phyloP scores from a whole-genome alignment of 2,888 invertebrate species.

The Crematogaster levior region DNA sequence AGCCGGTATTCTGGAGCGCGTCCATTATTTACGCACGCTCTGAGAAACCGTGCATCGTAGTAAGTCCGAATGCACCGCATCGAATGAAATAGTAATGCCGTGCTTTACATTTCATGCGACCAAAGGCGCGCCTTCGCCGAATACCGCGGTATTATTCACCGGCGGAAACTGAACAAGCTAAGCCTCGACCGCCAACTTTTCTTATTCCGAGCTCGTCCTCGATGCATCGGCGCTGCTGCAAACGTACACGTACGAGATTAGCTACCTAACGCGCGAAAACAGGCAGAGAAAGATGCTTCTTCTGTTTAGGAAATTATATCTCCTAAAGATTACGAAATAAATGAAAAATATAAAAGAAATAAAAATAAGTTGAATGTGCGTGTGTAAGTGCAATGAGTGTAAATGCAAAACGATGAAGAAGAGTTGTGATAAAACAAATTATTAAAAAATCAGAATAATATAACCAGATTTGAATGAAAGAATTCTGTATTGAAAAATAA shows the following conservation, averaged over 20 bases:
- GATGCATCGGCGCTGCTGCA: constrained; percentile 45
- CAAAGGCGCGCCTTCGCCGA: constrained; percentile 53
- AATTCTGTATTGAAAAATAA: background rate
- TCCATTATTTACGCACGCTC: constrained; percentile 66
- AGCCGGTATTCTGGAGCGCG: constrained; percentile 28
- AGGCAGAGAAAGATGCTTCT: background rate
- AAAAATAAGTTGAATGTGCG: background rate
- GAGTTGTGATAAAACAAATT: background rate
- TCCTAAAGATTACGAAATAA: background rate
- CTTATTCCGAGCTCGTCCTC: constrained; percentile 63
- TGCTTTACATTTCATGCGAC: constrained; percentile 69
- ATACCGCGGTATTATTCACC: constrained; percentile 66
- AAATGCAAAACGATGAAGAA: background rate
- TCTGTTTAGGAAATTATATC: background rate
- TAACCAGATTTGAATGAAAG: background rate
- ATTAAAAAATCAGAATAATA: constrained; percentile 3
- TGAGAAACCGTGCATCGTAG: constrained; percentile 49
- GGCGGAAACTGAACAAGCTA: constrained; percentile 51
- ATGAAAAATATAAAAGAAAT: background rate
- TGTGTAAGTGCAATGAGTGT: background rate
- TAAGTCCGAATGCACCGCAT: constrained; percentile 57
- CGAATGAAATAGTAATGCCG: constrained; percentile 66
- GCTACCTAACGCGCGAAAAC: constrained; percentile 23
- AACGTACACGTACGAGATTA: constrained; percentile 62
- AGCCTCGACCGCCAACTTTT: constrained; percentile 66